Conservation (phyloP, 1,140 invertebrate species). For the Cotesia chilonis region DNA sequence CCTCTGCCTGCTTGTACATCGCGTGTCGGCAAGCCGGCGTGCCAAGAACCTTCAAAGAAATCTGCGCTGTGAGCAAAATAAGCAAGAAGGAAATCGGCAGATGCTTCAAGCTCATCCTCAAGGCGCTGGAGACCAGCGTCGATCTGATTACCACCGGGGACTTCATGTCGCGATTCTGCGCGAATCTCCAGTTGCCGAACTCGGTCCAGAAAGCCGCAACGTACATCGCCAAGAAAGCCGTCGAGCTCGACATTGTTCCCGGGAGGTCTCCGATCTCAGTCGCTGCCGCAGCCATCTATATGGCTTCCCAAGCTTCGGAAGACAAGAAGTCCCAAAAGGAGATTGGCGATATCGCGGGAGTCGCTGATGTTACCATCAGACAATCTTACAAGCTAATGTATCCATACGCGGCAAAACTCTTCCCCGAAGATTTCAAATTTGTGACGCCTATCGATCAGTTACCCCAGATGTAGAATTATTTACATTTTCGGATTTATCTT, state of each 20-base stretch:
- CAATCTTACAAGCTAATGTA: conserved; percentile 99
- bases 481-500: neutral
- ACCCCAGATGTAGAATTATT: conserved; percentile 78
- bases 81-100: conserved; percentile 99
- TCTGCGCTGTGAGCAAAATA: conserved; percentile 97
- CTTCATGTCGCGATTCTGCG: conserved; percentile 95
- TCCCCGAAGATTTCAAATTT: conserved; percentile 97
- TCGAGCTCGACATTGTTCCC: conserved; percentile 96
- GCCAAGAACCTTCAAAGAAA: conserved; percentile 98
- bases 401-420: conserved; percentile 88
- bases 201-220: conserved; percentile 95
- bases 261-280: conserved; percentile 99
- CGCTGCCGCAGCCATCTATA: conserved; percentile 98
- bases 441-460: conserved; percentile 93
- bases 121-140: conserved; percentile 93
- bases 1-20: conserved; percentile 98
- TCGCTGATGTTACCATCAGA: conserved; percentile 97
- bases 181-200: conserved; percentile 86
- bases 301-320: conserved; percentile 96
- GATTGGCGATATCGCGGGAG: conserved; percentile 98
- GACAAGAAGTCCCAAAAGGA: conserved; percentile 96
- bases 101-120: conserved; percentile 94
- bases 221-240: conserved; percentile 95
- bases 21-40: conserved; percentile 98
- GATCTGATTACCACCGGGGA: conserved; percentile 98